These are phyloP conservation scores for Danio choprae DNA, from an alignment of 2,797 vertebrate genomes.

Conservation along the genomic window DNA sequence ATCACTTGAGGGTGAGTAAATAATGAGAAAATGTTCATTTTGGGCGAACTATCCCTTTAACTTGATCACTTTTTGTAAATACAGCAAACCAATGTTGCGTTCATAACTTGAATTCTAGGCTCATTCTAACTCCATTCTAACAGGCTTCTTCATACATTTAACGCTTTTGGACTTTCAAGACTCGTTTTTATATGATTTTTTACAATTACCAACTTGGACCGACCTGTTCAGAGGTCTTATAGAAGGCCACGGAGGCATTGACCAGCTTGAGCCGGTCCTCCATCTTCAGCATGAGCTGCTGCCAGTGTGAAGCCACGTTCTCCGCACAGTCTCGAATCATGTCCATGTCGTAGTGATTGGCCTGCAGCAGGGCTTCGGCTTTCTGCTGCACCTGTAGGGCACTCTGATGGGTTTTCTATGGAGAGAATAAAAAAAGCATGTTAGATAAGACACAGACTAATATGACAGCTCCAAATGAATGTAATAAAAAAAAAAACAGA, in stretches of 20 bases:
- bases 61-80: no score
- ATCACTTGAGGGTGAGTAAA: no score
- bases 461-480: not conserved
- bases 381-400: slow-evolving; percentile 98
- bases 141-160: no score
- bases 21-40: no score
- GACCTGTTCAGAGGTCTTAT: slow-evolving; percentile 99
- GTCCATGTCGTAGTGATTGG: slow-evolving; percentile 98
- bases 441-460: slow-evolving; percentile 18
- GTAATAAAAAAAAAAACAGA: not conserved
- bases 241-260: slow-evolving; percentile 98
- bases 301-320: slow-evolving; percentile 98
- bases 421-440: not conserved
- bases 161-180: no score
- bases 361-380: slow-evolving; percentile 94
- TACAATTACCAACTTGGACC: not conserved
- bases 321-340: slow-evolving; percentile 98
- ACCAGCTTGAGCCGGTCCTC: slow-evolving; percentile 97
- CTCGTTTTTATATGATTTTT: no score
- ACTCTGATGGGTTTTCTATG: slow-evolving; percentile 67
- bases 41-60: no score
- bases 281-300: slow-evolving; percentile 99
- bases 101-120: no score
- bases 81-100: no score
- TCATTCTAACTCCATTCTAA: no score